Percentiles rank a stretch among this genome's conserved stretches.
Evolutionary conservation across 2,113 vertebrate genomes (phyloP).

Genomic region (Syngnathoides biaculeatus): DNA sequence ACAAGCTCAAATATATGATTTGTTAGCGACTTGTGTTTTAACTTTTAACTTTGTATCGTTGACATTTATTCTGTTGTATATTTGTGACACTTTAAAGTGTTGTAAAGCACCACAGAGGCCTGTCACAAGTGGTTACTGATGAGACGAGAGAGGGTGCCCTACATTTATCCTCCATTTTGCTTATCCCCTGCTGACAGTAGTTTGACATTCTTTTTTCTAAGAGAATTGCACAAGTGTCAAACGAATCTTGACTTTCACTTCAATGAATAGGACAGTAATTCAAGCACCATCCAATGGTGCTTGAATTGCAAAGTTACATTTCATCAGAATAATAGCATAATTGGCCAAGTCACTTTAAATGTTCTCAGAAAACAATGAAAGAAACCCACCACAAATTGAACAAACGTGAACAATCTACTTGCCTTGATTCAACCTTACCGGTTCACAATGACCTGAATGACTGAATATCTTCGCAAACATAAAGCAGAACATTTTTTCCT

Average conservation of each 20-base stretch:
- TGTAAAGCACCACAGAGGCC: constrained; percentile 47
- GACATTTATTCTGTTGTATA: constrained; percentile 44
- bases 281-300: constrained; percentile 19
- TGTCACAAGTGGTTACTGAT: constrained; percentile 46
- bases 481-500: too few relatives aligned
- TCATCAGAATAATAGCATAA: not conserved
- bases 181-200: constrained; percentile 23
- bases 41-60: constrained; percentile 44
- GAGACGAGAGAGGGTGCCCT: constrained; percentile 32
- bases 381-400: not conserved
- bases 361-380: not conserved
- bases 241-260: constrained; percentile 13
- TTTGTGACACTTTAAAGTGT: constrained; percentile 30
- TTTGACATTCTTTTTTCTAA: constrained; percentile 28
- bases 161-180: constrained; percentile 33
- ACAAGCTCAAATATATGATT: constrained; percentile 40
- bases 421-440: too few relatives aligned
- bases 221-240: constrained; percentile 20
- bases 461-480: too few relatives aligned
- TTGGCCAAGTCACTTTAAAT: not conserved
- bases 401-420: too few relatives aligned
- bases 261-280: constrained; percentile 29
- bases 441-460: too few relatives aligned
- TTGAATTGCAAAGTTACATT: not conserved
- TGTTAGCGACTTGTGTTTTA: constrained; percentile 40